These are phyloP conservation scores for Anoplopoma fimbria DNA, from an alignment of 2,113 vertebrate genomes.

Conservation along the genomic window DNA sequence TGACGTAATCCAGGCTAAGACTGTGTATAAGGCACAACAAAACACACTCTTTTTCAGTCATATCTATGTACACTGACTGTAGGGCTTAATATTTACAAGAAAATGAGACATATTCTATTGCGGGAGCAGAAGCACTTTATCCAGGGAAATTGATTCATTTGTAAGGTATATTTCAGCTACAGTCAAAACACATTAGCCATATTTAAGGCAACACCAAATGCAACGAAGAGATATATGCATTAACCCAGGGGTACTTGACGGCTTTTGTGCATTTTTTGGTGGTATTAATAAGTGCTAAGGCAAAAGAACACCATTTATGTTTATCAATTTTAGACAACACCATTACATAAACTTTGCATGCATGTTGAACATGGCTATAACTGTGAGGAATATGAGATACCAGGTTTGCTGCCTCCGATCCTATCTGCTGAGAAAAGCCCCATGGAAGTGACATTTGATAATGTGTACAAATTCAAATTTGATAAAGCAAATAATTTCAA, in stretches of 20 bases:
- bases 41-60: not conserved
- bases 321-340: not conserved
- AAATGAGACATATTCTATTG: not conserved
- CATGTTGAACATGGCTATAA: not conserved
- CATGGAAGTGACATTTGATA: not conserved
- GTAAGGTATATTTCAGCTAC: not conserved
- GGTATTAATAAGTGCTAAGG: not conserved
- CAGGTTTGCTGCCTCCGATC: not conserved
- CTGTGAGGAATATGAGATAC: not conserved
- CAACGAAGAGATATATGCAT: not conserved
- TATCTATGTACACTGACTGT: not conserved
- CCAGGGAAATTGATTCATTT: not conserved
- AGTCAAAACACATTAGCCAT: not conserved
- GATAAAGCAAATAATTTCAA: not conserved
- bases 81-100: no score
- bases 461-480: not conserved
- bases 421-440: not conserved
- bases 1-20: slow-evolving; percentile 16
- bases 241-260: not conserved
- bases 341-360: not conserved
- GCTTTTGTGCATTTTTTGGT: not conserved
- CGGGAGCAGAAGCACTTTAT: not conserved
- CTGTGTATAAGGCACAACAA: not conserved
- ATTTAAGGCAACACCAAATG: not conserved
- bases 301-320: not conserved